These are phyloP conservation scores for Decapterus maruadsi DNA, from an alignment of 2,797 vertebrate species.

Conservation along the genomic window DNA sequence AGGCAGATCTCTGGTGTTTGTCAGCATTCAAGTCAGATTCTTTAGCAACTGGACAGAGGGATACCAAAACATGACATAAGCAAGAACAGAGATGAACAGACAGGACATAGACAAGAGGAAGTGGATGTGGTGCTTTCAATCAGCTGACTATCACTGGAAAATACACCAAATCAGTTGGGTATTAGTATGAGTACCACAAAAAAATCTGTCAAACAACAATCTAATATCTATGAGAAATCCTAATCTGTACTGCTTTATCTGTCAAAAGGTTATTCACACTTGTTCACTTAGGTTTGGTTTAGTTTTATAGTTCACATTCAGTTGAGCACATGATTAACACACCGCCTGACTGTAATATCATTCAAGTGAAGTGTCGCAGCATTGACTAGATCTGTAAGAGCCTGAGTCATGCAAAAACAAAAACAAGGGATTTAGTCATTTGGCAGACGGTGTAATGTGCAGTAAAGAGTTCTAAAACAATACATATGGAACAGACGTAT, in stretches of 20 bases:
- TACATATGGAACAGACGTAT: not conserved
- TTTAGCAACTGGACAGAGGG: not conserved
- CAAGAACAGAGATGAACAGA: slow-evolving; percentile 42
- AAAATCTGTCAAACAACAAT: not conserved
- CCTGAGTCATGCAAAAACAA: not conserved
- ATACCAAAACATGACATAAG: slow-evolving; percentile 12
- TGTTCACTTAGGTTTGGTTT: not conserved
- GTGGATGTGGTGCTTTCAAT: slow-evolving; percentile 34
- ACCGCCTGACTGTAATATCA: too few species aligned
- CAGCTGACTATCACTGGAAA: slow-evolving; percentile 68
- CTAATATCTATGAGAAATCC: not conserved
- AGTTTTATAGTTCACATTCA: not conserved
- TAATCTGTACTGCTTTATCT: not conserved
- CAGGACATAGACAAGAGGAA: slow-evolving; percentile 33
- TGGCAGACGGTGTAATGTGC: not conserved
- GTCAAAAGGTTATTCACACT: not conserved
- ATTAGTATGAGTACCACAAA: not conserved
- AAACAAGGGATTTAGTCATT: not conserved
- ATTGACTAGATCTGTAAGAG: not conserved
- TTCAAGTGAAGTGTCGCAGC: too few species aligned
- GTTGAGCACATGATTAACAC: not conserved
- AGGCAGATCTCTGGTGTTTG: too few species aligned
- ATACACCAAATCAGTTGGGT: not conserved
- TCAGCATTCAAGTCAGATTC: too few species aligned
- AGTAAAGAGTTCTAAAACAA: not conserved